phyloP scores from a whole-genome alignment of 2,888 invertebrate genomes.

The Laspeyria flexula region DNA sequence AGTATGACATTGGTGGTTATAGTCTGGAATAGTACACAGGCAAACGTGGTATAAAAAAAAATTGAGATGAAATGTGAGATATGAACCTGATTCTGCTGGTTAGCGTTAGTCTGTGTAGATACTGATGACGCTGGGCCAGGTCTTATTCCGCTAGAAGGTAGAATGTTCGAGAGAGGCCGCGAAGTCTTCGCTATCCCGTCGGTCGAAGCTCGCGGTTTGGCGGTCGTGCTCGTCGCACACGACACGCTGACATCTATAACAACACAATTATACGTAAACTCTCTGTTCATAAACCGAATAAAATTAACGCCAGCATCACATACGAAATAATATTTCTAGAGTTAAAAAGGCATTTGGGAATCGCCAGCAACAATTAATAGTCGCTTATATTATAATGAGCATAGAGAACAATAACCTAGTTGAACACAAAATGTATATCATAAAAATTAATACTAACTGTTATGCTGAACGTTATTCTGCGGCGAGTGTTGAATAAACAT shows the following conservation, averaged over 20 bases:
- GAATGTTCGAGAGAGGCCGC: conserved; percentile 85
- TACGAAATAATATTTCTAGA: neutral
- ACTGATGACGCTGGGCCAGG: conserved; percentile 94
- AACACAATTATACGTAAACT: too few relatives aligned
- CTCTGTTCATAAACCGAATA: too few relatives aligned
- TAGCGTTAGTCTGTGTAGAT: conserved; percentile 91
- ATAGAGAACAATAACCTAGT: too few relatives aligned
- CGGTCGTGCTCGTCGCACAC: conserved; percentile 65
- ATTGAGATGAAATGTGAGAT: too few relatives aligned
- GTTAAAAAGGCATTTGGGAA: too few relatives aligned
- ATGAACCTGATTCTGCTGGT: conserved; percentile 85
- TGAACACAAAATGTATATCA: neutral
- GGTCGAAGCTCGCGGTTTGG: conserved; percentile 73
- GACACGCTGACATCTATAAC: conserved; percentile 69
- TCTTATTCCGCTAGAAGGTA: conserved; percentile 87
- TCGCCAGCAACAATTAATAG: neutral
- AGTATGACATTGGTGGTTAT: too few relatives aligned
- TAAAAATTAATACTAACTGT: conserved; percentile 67
- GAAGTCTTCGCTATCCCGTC: conserved; percentile 75
- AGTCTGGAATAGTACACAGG: too few relatives aligned
- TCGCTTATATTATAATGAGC: neutral
- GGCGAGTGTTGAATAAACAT: conserved; percentile 95
- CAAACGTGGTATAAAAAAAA: too few relatives aligned
- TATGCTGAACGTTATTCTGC: conserved; percentile 81
- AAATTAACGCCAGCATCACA: neutral